These are phyloP conservation scores for Corythornis vintsioides DNA, from an alignment of 2,113 vertebrate genomes.

Conservation along the genomic window DNA sequence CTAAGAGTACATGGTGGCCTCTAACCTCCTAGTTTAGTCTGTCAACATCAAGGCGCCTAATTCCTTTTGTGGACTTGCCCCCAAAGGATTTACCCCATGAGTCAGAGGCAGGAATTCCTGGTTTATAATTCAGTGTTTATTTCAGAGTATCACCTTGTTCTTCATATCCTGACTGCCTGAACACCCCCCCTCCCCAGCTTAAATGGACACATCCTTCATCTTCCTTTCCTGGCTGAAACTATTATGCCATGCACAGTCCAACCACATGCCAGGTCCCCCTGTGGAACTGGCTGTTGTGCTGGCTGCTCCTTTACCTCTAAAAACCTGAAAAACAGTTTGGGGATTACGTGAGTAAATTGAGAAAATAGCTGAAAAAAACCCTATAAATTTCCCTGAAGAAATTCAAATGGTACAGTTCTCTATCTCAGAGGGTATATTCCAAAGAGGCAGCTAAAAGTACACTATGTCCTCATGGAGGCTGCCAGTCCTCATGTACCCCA, in stretches of 20 bases:
- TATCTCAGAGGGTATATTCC: slow-evolving; percentile 1
- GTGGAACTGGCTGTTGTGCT: neutral
- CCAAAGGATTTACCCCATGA: slow-evolving; percentile 60
- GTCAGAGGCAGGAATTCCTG: slow-evolving; percentile 70
- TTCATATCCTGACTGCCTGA: slow-evolving; percentile 48
- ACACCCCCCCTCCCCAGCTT: neutral
- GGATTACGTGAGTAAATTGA: neutral
- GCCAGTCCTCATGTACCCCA: slow-evolving; percentile 44
- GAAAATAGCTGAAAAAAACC: neutral
- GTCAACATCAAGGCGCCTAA: slow-evolving; percentile 8
- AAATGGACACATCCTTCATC: slow-evolving; percentile 26
- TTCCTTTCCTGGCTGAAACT: slow-evolving; percentile 17
- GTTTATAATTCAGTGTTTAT: slow-evolving; percentile 64
- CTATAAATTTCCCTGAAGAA: neutral
- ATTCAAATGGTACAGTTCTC: neutral
- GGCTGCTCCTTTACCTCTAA: neutral
- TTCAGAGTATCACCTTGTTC: slow-evolving; percentile 61
- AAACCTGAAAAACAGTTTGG: neutral
- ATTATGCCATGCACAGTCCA: neutral
- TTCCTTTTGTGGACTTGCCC: slow-evolving; percentile 54
- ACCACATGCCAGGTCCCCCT: neutral
- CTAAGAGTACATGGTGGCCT: slow-evolving; percentile 23
- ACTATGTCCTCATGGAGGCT: slow-evolving; percentile 8
- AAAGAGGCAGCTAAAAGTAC: slow-evolving; percentile 43
- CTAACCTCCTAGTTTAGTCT: slow-evolving; percentile 12